Percentiles rank a stretch among this genome's conserved stretches.
These are phyloP conservation scores for Drosophila kepulauana DNA, from an alignment of 1,140 invertebrate species.

Conservation along the genomic window DNA sequence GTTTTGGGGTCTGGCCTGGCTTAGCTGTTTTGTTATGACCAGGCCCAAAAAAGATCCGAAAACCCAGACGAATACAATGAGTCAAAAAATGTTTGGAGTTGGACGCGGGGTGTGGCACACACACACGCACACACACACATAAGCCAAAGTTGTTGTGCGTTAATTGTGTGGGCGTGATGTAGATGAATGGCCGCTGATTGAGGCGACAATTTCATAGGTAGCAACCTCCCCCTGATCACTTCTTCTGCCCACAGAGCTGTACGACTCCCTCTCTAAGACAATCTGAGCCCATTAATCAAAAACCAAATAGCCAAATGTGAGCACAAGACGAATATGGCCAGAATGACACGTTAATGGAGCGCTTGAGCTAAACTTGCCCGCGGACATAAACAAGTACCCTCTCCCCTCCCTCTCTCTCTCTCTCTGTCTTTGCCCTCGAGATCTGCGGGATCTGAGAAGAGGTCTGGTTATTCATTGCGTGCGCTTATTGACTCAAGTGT, in stretches of 20 bases:
- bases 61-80: not conserved
- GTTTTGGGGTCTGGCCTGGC: too few relatives aligned
- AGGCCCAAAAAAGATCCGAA: not conserved
- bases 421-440: not conserved
- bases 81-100: slow-evolving; percentile 13
- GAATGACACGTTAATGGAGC: slow-evolving; percentile 30
- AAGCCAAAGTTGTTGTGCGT: slow-evolving; percentile 48
- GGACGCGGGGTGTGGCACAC: slow-evolving; percentile 47
- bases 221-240: not conserved
- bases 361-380: slow-evolving; percentile 13
- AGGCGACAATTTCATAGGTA: slow-evolving; percentile 51
- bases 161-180: slow-evolving; percentile 79
- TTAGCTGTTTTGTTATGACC: slow-evolving; percentile 28
- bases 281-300: slow-evolving; percentile 53
- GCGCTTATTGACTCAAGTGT: slow-evolving; percentile 74
- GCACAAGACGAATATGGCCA: slow-evolving; percentile 19
- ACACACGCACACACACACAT: too few relatives aligned
- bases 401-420: not conserved
- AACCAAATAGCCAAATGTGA: slow-evolving; percentile 25
- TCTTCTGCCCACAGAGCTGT: not conserved
- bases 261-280: not conserved
- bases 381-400: slow-evolving; percentile 15
- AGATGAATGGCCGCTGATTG: slow-evolving; percentile 74
- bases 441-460: too few relatives aligned
- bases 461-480: slow-evolving; percentile 37